Base-by-base conservation (phyloP, 2,113 vertebrate genomes). In the Upupa epops region DNA sequence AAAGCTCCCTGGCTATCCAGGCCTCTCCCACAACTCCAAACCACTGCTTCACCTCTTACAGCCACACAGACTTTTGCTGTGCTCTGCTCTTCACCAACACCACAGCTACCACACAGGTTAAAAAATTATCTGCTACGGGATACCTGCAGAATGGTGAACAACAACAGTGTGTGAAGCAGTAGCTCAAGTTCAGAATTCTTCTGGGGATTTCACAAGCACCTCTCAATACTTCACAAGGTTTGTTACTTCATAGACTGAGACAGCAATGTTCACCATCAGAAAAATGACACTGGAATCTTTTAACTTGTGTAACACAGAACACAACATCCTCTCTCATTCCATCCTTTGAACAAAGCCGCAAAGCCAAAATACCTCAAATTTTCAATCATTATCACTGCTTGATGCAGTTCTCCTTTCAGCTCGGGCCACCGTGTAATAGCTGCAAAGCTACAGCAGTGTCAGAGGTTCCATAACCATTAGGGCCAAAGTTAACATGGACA, bases 1-100 rank as follows among this genome's bases (percentile, higher is more conserved):
- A 95, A 89, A 95, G 89, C 94, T 92, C 78, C 84, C 84, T 71
- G 91, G 89, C 42, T 66, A 92, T 80, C 87, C 93, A 59, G 37
- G 58, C 70, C 55, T 76, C 91, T 95, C 91, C 89, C 89, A 93
- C 92, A 94, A 34, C 77, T 92, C 88, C 36, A 77, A 87, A 19
- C 49, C 59, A 46, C 89, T 22, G 58, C 24, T 94, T 69, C 63
- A 89, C 61, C 77, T 95, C 66, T 55, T 59, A 15, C 16, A 87
- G 78, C 26, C 91, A 73, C 87, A 45, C 78, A 85, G 85, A 61
- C 20, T 93, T 82, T 78, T 91, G 36, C 70, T 65, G 66, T 70
- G 51, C 81, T 83, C 55, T 61, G 63, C 1, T 85, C 84, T 70
- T 82, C 63, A 58, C 0, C 1, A 70, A 71, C 82, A 93, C 55